phyloP scores from a whole-genome alignment of 2,888 invertebrate species.

The Tipula unca region DNA sequence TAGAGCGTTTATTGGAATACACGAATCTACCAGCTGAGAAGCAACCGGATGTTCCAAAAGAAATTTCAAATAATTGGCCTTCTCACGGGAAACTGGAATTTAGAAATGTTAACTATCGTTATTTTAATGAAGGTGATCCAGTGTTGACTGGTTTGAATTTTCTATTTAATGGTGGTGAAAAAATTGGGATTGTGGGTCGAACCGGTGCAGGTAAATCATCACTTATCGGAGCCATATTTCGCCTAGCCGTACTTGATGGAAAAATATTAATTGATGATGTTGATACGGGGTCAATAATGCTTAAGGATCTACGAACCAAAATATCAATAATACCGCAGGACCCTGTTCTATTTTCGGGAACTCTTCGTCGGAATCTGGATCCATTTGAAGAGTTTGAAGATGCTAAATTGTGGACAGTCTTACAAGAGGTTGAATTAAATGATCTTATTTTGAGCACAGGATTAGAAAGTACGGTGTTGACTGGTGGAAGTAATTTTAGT shows the following conservation, averaged over 20 bases:
- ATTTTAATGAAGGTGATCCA: constrained; percentile 68
- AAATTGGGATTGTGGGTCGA: constrained; percentile 54
- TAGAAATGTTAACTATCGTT: constrained; percentile 50
- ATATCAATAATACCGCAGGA: constrained; percentile 56
- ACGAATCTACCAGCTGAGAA: constrained; percentile 35
- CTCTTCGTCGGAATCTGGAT: constrained; percentile 57
- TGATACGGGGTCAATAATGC: constrained; percentile 48
- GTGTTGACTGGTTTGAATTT: constrained; percentile 64
- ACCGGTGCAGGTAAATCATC: constrained; percentile 71
- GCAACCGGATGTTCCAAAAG: constrained; percentile 33
- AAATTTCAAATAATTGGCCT: constrained; percentile 42
- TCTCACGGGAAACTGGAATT: constrained; percentile 44
- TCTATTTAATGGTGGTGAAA: constrained; percentile 44
- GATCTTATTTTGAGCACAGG: constrained; percentile 44
- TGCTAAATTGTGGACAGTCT: constrained; percentile 57
- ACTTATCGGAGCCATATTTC: constrained; percentile 48
- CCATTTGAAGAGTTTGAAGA: constrained; percentile 65
- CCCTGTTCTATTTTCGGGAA: constrained; percentile 45
- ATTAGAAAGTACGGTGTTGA: constrained; percentile 45
- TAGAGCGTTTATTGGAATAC: constrained; percentile 68
- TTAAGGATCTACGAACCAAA: constrained; percentile 51
- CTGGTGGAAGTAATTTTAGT: constrained; percentile 52
- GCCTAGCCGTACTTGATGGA: constrained; percentile 57
- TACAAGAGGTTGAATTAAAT: constrained; percentile 61
- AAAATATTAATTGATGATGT: constrained; percentile 60